Evolutionary conservation across 2,888 invertebrate species (phyloP), one percentile per base, ranked within the genome.

Genomic region (Habrosyne pyritoides): DNA sequence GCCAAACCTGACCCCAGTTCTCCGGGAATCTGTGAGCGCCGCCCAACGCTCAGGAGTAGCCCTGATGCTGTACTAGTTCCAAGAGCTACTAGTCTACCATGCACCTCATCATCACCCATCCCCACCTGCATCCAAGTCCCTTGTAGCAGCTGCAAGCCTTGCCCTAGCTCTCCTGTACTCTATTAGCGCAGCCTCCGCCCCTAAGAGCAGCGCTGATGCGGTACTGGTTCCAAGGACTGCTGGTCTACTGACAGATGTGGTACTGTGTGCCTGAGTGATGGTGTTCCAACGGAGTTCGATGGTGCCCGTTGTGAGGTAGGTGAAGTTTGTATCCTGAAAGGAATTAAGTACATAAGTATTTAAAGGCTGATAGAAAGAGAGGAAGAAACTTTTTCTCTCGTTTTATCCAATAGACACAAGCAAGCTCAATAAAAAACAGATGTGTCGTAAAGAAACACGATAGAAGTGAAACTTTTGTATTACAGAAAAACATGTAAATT

Each of bases 101-200:
- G n/a, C n/a, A n/a, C n/a, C n/a, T n/a, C n/a, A n/a, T n/a, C n/a
- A n/a, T 33, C 33, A 33, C 7, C 33, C n/a, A n/a, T 33, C 33
- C n/a, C n/a, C 14, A 42, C 14, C 36, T 5, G 36, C 18, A 0
- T n/a, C 36, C 18, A 80, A 53, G 22, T 75, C 75, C 18, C 66
- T 77, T 0, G 87, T 86, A 12, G 88, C 90, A 0, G 81, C 84
- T 0, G 81, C 85, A 0, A 91, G 68, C 1, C 81, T 75, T 0
- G 83, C 87, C 33, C 83, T 73, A 0, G 90, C 90, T 10, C 67
- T 75, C 51, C 66, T 79, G 54, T 90, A 91, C 66, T 85, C 82
- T 14, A 74, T 66, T 5, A 90, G 57, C 0, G 83, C 90, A 0
- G 81, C 81, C 10, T 88, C 89, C 0, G 89, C 88, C 0, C 87